Evolutionary conservation across 2,113 vertebrate species (phyloP).

Genomic region (Menidia beryllina): DNA sequence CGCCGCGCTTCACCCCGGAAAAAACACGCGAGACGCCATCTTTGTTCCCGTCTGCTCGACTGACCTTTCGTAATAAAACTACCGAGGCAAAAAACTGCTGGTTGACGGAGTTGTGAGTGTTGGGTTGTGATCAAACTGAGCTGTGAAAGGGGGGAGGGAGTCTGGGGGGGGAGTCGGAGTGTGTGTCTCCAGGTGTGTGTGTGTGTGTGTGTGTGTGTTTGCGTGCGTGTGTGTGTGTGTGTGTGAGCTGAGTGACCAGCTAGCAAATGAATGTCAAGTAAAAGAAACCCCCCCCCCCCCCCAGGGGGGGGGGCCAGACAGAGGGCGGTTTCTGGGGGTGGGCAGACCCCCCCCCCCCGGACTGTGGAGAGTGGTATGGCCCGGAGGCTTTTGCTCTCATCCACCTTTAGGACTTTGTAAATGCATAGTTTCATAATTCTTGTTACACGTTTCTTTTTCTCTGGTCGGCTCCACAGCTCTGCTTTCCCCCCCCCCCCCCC

Average conservation of each 20-base stretch:
- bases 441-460: constrained; percentile 85
- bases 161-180: no score
- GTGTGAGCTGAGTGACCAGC: constrained; percentile 77
- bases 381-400: constrained; percentile 74
- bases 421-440: constrained; percentile 88
- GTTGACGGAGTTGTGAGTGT: constrained; percentile 66
- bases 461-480: constrained; percentile 70
- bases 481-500: constrained; percentile 78
- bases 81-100: constrained; percentile 76
- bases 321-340: constrained; percentile 57
- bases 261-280: constrained; percentile 92
- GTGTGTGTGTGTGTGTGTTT: constrained; percentile 87
- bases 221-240: constrained; percentile 79
- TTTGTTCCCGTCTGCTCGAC: constrained; percentile 78
- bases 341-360: constrained; percentile 87
- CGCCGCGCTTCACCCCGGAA: constrained; percentile 76
- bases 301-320: constrained; percentile 46
- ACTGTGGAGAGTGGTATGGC: constrained; percentile 81
- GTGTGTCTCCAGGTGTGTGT: constrained; percentile 72
- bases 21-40: no score
- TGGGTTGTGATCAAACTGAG: constrained; percentile 69
- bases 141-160: constrained; percentile 66
- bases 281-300: no score
- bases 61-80: constrained; percentile 78
- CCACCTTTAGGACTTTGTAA: constrained; percentile 89